phyloP scores from a whole-genome alignment of 30 jellyfish, hydroid and myxozoan genomes.

The Hydractinia symbiolongicarpus region DNA sequence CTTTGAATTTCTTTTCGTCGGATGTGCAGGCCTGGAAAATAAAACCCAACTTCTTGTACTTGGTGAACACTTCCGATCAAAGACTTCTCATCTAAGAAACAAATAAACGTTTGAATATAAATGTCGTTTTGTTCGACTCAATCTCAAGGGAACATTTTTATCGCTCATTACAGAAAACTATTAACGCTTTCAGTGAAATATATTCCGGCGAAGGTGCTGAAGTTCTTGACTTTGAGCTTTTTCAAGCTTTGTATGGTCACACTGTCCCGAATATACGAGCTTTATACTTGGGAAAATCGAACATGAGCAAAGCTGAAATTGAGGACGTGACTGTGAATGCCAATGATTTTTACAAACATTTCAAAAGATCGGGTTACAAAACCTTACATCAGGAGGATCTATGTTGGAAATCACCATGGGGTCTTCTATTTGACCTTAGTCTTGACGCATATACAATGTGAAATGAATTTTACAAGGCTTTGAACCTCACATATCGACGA shows the following conservation, averaged over 20 bases:
- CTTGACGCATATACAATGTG: constrained; percentile 53
- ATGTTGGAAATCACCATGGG: constrained; percentile 88
- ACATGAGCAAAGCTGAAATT: constrained; percentile 44
- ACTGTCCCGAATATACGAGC: constrained; percentile 76
- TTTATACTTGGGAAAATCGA: constrained; percentile 59
- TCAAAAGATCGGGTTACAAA: constrained; percentile 54
- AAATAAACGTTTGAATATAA: constrained; percentile 23
- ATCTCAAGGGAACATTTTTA: constrained; percentile 76
- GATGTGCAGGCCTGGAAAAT: constrained; percentile 11
- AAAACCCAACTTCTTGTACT: constrained; percentile 21
- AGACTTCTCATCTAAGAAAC: background rate
- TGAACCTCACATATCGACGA: constrained; percentile 37
- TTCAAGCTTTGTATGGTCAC: constrained; percentile 92
- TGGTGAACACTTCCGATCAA: background rate
- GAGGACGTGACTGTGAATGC: constrained; percentile 42
- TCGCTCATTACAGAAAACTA: constrained; percentile 57
- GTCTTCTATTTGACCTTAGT: constrained; percentile 67
- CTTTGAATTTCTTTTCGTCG: background rate
- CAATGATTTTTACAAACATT: constrained; percentile 15
- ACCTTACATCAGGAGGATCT: constrained; percentile 77
- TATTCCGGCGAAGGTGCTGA: constrained; percentile 41
- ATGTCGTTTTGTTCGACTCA: constrained; percentile 68
- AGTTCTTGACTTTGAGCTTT: constrained; percentile 65
- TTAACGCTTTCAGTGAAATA: constrained; percentile 34
- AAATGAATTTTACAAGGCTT: constrained; percentile 31